Evolutionary conservation across 2,797 vertebrate species (phyloP).

Genomic region (Leptodactylus fallax): DNA sequence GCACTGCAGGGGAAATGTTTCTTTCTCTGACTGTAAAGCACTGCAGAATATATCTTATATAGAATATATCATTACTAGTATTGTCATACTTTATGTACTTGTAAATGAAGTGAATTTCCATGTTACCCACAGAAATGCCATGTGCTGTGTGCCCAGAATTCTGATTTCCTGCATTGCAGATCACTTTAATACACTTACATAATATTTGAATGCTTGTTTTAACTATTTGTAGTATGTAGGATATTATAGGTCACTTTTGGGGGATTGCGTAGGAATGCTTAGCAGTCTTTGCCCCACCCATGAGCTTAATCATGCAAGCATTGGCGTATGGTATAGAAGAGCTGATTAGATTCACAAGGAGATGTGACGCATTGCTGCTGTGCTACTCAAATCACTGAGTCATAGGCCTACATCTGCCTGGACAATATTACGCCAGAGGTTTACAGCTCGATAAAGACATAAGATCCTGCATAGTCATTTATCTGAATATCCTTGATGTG

Average conservation of each 20-base stretch:
- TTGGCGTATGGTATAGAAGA: neutral
- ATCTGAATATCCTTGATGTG: neutral
- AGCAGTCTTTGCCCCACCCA: slow-evolving; percentile 37
- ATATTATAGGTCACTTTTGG: neutral
- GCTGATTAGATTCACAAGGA: neutral
- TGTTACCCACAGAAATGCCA: neutral
- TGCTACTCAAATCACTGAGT: slow-evolving; percentile 45
- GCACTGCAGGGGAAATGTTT: neutral
- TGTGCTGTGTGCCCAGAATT: neutral
- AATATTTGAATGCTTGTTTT: neutral
- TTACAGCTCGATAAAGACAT: neutral
- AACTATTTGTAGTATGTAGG: neutral
- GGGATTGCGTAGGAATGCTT: neutral
- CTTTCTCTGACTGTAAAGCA: neutral
- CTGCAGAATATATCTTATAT: neutral
- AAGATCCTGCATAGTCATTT: neutral
- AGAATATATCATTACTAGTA: neutral
- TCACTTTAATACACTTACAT: neutral
- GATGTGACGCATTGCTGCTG: slow-evolving; percentile 58
- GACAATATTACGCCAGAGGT: slow-evolving; percentile 30
- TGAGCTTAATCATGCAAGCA: neutral
- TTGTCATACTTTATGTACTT: neutral
- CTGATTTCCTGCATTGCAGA: slow-evolving; percentile 56
- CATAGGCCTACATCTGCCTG: slow-evolving; percentile 28
- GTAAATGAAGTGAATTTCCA: neutral